phyloP scores from a whole-genome alignment of 2,888 invertebrate genomes.

The Caenorhabditis drosophilae region DNA sequence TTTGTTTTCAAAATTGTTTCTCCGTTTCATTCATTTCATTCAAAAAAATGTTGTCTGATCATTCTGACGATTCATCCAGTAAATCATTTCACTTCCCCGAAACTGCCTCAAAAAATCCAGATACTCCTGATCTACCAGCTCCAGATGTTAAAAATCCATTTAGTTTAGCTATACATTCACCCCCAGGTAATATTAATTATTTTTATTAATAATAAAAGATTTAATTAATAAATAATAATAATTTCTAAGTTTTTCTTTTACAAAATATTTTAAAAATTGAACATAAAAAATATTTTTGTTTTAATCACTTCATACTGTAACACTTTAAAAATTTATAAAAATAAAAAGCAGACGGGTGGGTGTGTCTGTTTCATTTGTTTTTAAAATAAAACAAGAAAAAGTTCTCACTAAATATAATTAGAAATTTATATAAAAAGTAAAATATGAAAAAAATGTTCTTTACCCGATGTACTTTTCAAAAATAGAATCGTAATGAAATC shows the following conservation, averaged over 20 bases:
- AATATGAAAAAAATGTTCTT: no score
- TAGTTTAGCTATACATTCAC: conserved; percentile 34
- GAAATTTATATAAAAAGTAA: no score
- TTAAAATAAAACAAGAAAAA: no score
- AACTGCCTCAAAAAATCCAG: neutral
- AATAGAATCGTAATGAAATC: no score
- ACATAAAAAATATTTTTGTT: neutral
- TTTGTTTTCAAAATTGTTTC: neutral
- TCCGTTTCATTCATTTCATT: neutral
- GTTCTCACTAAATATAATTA: no score
- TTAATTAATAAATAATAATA: no score
- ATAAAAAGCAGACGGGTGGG: neutral
- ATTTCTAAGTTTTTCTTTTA: neutral
- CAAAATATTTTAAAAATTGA: neutral
- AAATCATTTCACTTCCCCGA: neutral
- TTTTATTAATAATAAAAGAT: no score
- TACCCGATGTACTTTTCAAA: no score
- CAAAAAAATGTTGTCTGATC: conserved; percentile 6
- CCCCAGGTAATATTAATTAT: conserved; percentile 24
- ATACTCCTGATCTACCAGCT: conserved; percentile 11
- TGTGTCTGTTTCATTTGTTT: no score
- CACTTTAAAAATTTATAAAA: neutral
- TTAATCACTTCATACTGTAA: neutral
- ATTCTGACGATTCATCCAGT: neutral
- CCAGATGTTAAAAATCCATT: conserved; percentile 34